phyloP scores from a whole-genome alignment of 2,888 invertebrate species.

The Gryllus longicercus region DNA sequence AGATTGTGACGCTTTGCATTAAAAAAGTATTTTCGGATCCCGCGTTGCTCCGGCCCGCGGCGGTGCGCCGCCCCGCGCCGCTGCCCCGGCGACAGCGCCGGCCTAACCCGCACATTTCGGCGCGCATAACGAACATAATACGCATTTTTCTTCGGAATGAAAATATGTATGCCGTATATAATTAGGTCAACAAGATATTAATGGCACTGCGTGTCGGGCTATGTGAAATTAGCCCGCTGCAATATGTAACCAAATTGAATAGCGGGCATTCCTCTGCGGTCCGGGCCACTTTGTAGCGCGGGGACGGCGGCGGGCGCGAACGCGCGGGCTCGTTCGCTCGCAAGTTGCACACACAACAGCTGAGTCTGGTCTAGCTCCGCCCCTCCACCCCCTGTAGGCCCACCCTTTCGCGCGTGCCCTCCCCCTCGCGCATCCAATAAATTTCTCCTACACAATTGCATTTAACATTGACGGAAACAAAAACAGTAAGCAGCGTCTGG shows the following conservation, averaged over 20 bases:
- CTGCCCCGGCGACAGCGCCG: too few species aligned
- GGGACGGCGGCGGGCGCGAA: not conserved
- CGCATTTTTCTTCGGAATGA: too few species aligned
- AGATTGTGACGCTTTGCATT: too few species aligned
- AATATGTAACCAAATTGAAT: not conserved
- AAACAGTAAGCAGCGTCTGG: slow-evolving; percentile 10
- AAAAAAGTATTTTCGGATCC: too few species aligned
- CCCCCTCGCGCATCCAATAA: not conserved
- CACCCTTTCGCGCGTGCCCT: not conserved
- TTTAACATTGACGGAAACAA: slow-evolving; percentile 17
- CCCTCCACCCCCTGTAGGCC: not conserved
- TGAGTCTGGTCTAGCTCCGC: not conserved
- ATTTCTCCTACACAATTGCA: not conserved
- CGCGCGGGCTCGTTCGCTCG: not conserved
- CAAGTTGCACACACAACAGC: not conserved
- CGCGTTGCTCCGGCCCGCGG: too few species aligned
- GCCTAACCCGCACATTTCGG: too few species aligned
- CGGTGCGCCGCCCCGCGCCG: too few species aligned
- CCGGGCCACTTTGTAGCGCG: not conserved
- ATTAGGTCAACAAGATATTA: not conserved
- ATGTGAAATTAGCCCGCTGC: not conserved
- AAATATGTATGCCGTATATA: not conserved
- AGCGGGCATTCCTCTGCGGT: not conserved
- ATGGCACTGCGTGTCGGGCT: not conserved
- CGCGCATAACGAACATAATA: too few species aligned